Percentiles rank a stretch among this genome's conserved stretches.
Evolutionary conservation across 2,888 invertebrate species (phyloP).

Genomic region (Coelopa pilipes): DNA sequence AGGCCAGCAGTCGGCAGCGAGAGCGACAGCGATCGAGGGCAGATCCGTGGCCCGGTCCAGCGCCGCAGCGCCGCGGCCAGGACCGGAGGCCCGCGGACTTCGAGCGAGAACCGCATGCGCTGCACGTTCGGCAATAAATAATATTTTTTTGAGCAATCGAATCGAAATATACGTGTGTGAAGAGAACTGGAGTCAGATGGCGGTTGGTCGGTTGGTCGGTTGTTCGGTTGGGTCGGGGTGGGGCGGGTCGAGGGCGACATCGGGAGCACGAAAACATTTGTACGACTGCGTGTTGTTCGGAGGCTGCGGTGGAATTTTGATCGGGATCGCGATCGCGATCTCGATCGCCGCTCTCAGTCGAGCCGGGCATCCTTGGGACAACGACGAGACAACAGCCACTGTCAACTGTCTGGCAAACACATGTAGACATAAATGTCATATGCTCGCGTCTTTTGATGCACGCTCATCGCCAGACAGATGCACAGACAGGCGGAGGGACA

Average conservation of each 20-base stretch:
- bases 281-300: constrained; percentile 48
- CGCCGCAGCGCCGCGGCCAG: not conserved
- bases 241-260: constrained; percentile 14
- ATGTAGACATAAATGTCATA: constrained; percentile 65
- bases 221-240: not conserved
- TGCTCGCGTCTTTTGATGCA: constrained; percentile 38
- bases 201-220: not conserved
- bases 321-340: constrained; percentile 29
- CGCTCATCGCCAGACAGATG: constrained; percentile 21
- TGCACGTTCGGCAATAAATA: constrained; percentile 62
- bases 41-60: not conserved
- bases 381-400: constrained; percentile 38
- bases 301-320: constrained; percentile 36
- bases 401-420: constrained; percentile 65
- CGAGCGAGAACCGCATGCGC: constrained; percentile 47
- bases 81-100: not conserved
- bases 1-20: not conserved
- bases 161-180: constrained; percentile 2
- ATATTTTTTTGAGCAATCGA: constrained; percentile 51
- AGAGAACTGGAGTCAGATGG: not conserved
- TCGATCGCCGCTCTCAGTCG: not conserved
- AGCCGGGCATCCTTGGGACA: constrained; percentile 35
- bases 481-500: constrained; percentile 14
- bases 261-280: constrained; percentile 54
- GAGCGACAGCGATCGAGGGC: constrained; percentile 20